Evolutionary conservation across 2,113 vertebrate species (phyloP).

Genomic region (Urocynchramus pylzowi): DNA sequence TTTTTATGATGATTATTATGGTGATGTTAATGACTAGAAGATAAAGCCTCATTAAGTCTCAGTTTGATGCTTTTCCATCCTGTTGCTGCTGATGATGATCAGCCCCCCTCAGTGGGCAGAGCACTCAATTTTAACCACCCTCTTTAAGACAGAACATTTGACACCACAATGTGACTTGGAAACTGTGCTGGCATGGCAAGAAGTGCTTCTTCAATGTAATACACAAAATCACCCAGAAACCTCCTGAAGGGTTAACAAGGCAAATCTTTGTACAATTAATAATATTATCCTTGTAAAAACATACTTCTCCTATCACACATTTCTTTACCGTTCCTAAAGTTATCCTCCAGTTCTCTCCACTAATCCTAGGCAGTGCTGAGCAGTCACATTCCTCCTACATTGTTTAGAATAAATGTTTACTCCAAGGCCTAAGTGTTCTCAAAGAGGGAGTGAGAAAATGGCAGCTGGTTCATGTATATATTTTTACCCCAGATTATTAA

Average conservation of each 20-base stretch:
- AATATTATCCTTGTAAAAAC: background rate
- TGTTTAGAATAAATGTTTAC: slow-evolving; percentile 52
- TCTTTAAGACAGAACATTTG: background rate
- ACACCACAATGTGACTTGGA: background rate
- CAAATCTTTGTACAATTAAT: background rate
- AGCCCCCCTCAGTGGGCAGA: background rate
- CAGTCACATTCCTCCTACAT: slow-evolving; percentile 32
- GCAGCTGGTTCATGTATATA: slow-evolving; percentile 18
- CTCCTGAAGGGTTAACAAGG: background rate
- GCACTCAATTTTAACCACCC: background rate
- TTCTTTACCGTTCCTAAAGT: slow-evolving; percentile 1
- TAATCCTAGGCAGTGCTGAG: slow-evolving; percentile 33
- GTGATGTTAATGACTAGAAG: background rate
- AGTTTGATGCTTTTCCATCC: background rate
- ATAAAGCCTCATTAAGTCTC: background rate
- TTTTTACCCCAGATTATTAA: slow-evolving; percentile 32
- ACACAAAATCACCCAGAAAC: background rate
- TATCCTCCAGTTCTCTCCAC: background rate
- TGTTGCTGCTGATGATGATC: background rate
- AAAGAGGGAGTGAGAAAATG: background rate
- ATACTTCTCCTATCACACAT: slow-evolving; percentile 2
- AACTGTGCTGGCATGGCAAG: background rate
- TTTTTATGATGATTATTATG: background rate
- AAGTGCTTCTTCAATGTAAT: background rate
- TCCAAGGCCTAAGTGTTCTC: slow-evolving; percentile 10